Base-by-base conservation (phyloP, 2,113 vertebrate genomes). In the Erythrocercus mccallii region DNA sequence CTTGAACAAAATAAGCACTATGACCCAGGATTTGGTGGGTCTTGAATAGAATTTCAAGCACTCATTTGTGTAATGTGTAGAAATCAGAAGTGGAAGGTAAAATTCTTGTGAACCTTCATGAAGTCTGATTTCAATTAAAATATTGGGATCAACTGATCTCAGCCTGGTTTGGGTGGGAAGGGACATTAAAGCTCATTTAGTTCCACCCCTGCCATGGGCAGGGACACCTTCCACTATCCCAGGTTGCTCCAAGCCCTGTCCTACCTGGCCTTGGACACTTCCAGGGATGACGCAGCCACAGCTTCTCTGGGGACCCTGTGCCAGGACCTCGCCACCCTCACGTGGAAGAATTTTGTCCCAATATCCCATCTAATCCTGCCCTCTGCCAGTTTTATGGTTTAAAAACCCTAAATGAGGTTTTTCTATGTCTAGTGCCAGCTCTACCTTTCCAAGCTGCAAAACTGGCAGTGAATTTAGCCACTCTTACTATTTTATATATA, bases 281-380 rank as follows among this genome's bases (percentile, higher is more conserved):
- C 20, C 31, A 66, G 25, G 30, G 1, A 30, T 48, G 25, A 30
- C 4, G 8, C 35, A 42, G 35, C 20, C 51, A 11, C 42, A 42
- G 42, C 35, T 65, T 1, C 82, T 57, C 50, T 57, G 30, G 19
- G 12, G 10, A 74, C 0, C 19, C 35, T 66, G 42, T 7, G 24
- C 35, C 51, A 42, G 31, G 24, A 20, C 51, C 60, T 66, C 8
- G 1, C 2, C 44, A 66, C 4, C 44, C 60, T 66, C 25, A 25
- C 44, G 50, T 5, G 4, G 5, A n/a, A 23, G 1, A 48, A 16
- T 42, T 24, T 2, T 3, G 0, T 48, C 16, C 44, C 51, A 37
- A 5, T 45, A 83, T 83, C 38, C 33, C 27, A 83, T 45, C 27
- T 62, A 33, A 27, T 14, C 15, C 28, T 64, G 64, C 7, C 11